Conservation (phyloP, 2,797 vertebrate genomes). For the Takifugu ocellatus region DNA sequence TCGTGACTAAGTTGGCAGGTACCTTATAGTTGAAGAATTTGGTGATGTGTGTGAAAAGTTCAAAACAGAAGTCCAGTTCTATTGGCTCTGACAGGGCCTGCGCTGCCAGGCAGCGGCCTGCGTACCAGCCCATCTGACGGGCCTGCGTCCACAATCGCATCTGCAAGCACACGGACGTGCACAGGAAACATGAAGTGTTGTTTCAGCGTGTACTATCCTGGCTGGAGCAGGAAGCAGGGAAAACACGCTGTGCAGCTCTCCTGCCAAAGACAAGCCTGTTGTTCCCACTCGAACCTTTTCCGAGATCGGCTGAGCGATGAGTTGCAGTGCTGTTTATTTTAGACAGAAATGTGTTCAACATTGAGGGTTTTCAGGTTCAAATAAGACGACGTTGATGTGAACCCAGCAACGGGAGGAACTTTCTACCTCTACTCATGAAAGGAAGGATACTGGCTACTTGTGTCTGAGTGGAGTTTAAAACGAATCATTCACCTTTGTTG, state of each 20-base stretch:
- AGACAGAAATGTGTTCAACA: neutral
- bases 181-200: neutral
- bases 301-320: neutral
- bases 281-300: neutral
- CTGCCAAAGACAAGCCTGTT: neutral
- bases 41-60: constrained; percentile 93
- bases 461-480: too few relatives aligned
- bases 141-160: constrained; percentile 98
- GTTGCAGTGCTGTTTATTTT: neutral
- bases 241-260: neutral
- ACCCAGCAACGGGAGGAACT: too few relatives aligned
- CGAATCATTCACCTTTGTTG: too few relatives aligned
- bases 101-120: constrained; percentile 86
- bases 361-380: neutral
- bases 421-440: too few relatives aligned
- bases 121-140: constrained; percentile 94
- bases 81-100: constrained; percentile 69
- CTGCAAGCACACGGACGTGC: constrained; percentile 55
- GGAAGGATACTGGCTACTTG: too few relatives aligned
- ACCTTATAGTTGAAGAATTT: constrained; percentile 98
- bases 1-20: neutral
- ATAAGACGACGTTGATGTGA: neutral
- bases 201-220: neutral
- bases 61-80: constrained; percentile 97
- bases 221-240: neutral